A percentile compares a stretch with the other conserved stretches of the same genome.
Evolutionary conservation across 2,797 vertebrate species (phyloP).

Genomic region (Falco columbarius): DNA sequence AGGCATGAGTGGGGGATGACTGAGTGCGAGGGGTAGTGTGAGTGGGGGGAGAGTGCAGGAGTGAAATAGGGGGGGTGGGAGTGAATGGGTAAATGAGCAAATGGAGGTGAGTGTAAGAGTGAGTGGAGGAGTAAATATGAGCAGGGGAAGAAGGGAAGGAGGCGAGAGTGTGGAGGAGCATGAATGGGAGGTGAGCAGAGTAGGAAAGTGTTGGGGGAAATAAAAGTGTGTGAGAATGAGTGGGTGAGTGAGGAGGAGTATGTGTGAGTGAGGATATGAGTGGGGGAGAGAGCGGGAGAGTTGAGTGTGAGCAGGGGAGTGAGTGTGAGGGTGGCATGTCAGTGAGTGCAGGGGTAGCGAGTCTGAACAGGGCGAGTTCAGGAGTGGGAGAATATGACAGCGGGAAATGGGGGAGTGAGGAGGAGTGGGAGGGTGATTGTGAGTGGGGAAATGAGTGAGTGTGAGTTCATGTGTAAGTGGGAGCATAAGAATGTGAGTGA

Average conservation of each 20-base stretch:
- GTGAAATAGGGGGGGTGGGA: no score
- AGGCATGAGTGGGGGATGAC: no score
- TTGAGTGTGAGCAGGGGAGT: neutral
- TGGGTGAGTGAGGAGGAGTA: neutral
- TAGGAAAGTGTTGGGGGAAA: no score
- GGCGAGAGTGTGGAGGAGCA: neutral
- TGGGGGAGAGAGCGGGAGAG: neutral
- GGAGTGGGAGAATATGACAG: neutral
- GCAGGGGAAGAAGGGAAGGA: no score
- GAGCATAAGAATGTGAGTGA: no score
- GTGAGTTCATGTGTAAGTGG: no score
- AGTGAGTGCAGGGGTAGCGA: neutral
- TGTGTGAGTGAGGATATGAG: no score
- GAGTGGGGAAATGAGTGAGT: no score
- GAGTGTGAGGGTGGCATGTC: neutral
- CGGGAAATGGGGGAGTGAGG: no score
- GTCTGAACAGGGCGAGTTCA: neutral
- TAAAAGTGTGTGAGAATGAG: neutral
- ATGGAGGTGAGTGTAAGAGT: no score
- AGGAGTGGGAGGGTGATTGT: neutral
- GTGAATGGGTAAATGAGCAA: neutral
- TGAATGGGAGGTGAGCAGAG: neutral
- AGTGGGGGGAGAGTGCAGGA: no score
- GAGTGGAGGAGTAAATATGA: neutral
- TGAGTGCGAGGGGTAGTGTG: no score